Evolutionary conservation across 2,113 vertebrate species (phyloP).

Genomic region (Aleadryas rufinucha): DNA sequence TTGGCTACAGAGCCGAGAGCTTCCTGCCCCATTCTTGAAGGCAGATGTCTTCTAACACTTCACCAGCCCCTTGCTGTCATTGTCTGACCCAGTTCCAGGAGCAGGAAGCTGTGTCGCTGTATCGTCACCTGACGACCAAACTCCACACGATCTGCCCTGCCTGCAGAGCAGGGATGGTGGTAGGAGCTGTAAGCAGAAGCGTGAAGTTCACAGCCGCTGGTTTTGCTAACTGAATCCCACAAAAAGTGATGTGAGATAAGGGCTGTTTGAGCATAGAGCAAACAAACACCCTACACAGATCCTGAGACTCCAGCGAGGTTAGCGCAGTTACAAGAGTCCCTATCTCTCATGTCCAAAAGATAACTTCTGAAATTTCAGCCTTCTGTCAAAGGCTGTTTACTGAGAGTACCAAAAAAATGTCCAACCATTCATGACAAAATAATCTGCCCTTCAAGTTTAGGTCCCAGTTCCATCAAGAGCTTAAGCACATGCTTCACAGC

Average conservation of each 20-base stretch:
- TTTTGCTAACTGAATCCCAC: conserved; percentile 35
- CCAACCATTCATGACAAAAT: background rate
- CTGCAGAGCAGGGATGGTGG: background rate
- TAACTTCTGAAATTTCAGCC: background rate
- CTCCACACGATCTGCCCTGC: background rate
- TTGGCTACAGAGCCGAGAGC: background rate
- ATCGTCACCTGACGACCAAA: background rate
- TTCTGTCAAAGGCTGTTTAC: background rate
- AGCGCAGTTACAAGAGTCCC: background rate
- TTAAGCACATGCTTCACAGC: background rate
- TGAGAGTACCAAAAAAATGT: background rate
- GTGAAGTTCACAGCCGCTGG: background rate
- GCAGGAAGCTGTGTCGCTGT: background rate
- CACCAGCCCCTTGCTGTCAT: background rate
- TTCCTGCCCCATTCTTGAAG: background rate
- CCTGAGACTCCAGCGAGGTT: background rate
- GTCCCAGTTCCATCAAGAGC: background rate
- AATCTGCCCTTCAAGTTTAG: background rate
- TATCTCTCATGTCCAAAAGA: background rate
- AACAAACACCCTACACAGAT: background rate
- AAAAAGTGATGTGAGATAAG: conserved; percentile 58
- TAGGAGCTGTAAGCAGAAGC: conserved; percentile 22
- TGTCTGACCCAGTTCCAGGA: background rate
- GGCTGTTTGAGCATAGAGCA: background rate
- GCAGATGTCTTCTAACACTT: background rate